Base-by-base conservation (phyloP, 2,888 invertebrate species). In the Mechanitis mazaeus region DNA sequence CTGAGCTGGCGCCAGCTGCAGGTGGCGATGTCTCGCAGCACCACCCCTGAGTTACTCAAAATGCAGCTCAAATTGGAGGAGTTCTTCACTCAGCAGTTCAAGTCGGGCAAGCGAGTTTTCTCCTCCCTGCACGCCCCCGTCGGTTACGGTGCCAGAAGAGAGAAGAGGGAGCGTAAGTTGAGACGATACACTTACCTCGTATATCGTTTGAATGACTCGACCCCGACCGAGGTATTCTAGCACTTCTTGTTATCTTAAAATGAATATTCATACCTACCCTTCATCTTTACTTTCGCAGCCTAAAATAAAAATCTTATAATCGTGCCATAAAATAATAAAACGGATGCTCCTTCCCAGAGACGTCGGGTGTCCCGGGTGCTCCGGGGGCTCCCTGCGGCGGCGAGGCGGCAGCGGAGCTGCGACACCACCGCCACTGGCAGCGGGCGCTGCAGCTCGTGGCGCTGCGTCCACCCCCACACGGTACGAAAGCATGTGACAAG, bases 51-150 rank as follows among this genome's bases (percentile, higher is more conserved):
- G 89, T 91, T 99, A 64, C 91, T 98, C 56, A 99, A 98, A 90
- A 98, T 99, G 96, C 97, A 95, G 80, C 95, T 96, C 69, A 98
- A 98, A 79, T 91, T 99, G 45, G 97, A 98, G 74, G 98, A 98
- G 86, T 99, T 99, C 91, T 98, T 99, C 88, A 95, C 96, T 66
- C 98, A 98, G 83, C 98, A 99, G 90, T 97, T 98, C 81, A 97
- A 97, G 81, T 97, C 97, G 71, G 97, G 97, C 79, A 97, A 97
- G 81, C 92, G 98, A 2, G 97, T 97, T 3, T 96, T 98, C 79
- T 95, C 95, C 66, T 94, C 93, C 47, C 82, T 92, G 60, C 87
- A 84, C 60, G 11, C 50, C 60, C 38, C 54, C 54, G 54, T 57
- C 61, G 50, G 50, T 9, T 50, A 50, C 4, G 76, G 75, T 31